Evolutionary conservation across 2,888 invertebrate species (phyloP).

Genomic region (Drosophila barbarae): DNA sequence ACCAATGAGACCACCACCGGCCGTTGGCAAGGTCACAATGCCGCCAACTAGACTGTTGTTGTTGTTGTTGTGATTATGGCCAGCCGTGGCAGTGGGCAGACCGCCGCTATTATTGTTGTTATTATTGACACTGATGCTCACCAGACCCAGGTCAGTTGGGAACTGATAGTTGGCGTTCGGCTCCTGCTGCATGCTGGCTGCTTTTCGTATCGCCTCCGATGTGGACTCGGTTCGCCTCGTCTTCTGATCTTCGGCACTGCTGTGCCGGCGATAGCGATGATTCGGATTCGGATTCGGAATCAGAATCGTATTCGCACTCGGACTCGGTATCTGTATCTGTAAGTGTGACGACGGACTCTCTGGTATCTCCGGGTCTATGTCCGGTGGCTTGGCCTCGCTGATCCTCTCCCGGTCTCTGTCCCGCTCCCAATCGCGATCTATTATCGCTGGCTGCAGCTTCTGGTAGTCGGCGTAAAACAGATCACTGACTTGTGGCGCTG

Average conservation of each 20-base stretch:
- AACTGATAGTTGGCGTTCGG: constrained; percentile 79
- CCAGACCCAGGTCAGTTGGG: constrained; percentile 79
- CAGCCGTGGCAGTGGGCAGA: constrained; percentile 7
- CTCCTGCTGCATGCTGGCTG: constrained; percentile 79
- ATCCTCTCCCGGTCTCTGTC: constrained; percentile 33
- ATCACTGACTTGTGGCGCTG: constrained; percentile 33
- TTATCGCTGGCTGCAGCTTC: constrained; percentile 70
- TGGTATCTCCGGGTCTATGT: constrained; percentile 42
- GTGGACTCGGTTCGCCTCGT: constrained; percentile 36
- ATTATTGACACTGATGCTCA: constrained; percentile 71
- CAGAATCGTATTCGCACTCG: background rate
- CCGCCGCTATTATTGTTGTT: constrained; percentile 36
- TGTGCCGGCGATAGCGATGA: constrained; percentile 53
- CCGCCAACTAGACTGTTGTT: constrained; percentile 38
- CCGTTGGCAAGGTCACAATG: constrained; percentile 58
- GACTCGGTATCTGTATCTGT: constrained; percentile 7
- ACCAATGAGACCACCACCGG: constrained; percentile 53
- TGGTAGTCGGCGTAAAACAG: constrained; percentile 65
- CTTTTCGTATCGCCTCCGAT: constrained; percentile 53
- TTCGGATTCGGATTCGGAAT: constrained; percentile 2
- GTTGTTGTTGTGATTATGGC: constrained; percentile 29
- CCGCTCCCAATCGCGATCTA: constrained; percentile 47
- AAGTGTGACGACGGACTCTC: constrained; percentile 7
- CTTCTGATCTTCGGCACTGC: constrained; percentile 60
- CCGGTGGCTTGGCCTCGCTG: constrained; percentile 66